Conservation (phyloP, 64 coral and sea anemone species). For the Dendronephthya gigantea region DNA sequence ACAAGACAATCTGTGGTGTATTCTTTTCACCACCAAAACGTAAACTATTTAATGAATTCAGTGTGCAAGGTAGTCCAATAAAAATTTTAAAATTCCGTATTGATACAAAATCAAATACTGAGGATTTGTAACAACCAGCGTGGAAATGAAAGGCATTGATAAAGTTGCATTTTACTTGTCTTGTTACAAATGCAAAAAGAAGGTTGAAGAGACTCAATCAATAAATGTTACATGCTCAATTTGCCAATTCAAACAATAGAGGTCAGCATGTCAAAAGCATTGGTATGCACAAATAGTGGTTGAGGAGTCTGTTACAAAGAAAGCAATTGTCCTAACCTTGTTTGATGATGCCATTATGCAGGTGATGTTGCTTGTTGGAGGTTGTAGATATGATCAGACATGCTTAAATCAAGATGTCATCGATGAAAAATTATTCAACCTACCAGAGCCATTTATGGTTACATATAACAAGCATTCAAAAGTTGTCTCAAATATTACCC, state of each 20-base stretch:
- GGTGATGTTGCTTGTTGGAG: neutral
- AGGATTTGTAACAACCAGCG: constrained; percentile 21
- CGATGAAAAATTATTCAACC: neutral
- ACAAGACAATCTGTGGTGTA: constrained; percentile 26
- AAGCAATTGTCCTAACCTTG: neutral
- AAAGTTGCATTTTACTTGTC: constrained; percentile 25
- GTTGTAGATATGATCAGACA: neutral
- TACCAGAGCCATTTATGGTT: constrained; percentile 8
- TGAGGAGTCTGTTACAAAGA: constrained; percentile 2
- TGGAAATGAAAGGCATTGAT: constrained; percentile 32
- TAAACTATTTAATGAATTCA: constrained; percentile 36
- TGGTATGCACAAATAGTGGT: neutral
- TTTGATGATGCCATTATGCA: neutral
- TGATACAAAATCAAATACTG: constrained; percentile 29
- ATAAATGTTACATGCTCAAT: neutral
- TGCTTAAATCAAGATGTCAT: neutral
- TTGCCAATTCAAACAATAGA: neutral
- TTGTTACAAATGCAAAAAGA: constrained; percentile 32
- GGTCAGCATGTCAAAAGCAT: neutral
- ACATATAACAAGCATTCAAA: neutral
- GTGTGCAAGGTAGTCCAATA: constrained; percentile 8
- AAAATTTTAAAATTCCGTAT: constrained; percentile 32
- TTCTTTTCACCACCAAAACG: constrained; percentile 21
- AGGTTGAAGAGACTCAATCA: neutral
- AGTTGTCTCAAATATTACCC: constrained; percentile 9